Percentiles rank a stretch among this genome's conserved stretches.
These are phyloP conservation scores for Perdita meconis DNA, from an alignment of 2,888 invertebrate genomes.

Conservation along the genomic window DNA sequence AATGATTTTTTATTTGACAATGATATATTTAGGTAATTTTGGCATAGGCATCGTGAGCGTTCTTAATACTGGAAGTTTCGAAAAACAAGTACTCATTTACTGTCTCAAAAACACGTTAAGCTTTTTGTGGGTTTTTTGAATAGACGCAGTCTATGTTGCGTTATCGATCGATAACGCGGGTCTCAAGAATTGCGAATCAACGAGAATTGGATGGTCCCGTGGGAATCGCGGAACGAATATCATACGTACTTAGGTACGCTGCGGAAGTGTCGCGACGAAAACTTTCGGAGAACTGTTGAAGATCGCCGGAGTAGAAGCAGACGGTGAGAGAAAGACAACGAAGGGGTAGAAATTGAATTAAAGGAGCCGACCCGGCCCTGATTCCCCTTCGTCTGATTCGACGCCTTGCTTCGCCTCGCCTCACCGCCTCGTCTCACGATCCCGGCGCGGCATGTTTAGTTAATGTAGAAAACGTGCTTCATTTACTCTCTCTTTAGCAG, in stretches of 20 bases:
- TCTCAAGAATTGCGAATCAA: neutral
- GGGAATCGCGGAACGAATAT: neutral
- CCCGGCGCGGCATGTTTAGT: constrained; percentile 54
- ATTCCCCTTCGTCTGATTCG: constrained; percentile 21
- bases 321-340: constrained; percentile 23
- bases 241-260: constrained; percentile 24
- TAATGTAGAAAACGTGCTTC: constrained; percentile 69
- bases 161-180: neutral
- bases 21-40: too few relatives aligned
- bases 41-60: too few relatives aligned
- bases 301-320: neutral
- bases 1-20: too few relatives aligned
- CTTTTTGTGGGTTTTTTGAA: too few relatives aligned
- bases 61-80: too few relatives aligned
- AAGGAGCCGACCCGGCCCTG: constrained; percentile 36
- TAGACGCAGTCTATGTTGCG: too few relatives aligned
- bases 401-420: too few relatives aligned
- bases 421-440: constrained; percentile 45
- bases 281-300: constrained; percentile 31
- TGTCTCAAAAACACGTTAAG: too few relatives aligned
- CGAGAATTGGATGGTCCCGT: too few relatives aligned
- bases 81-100: too few relatives aligned
- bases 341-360: constrained; percentile 65
- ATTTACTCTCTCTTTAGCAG: constrained; percentile 56
- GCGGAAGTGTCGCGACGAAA: constrained; percentile 11